These are phyloP conservation scores for Syngnathus scovelli DNA, from an alignment of 2,113 vertebrate species.

Conservation along the genomic window DNA sequence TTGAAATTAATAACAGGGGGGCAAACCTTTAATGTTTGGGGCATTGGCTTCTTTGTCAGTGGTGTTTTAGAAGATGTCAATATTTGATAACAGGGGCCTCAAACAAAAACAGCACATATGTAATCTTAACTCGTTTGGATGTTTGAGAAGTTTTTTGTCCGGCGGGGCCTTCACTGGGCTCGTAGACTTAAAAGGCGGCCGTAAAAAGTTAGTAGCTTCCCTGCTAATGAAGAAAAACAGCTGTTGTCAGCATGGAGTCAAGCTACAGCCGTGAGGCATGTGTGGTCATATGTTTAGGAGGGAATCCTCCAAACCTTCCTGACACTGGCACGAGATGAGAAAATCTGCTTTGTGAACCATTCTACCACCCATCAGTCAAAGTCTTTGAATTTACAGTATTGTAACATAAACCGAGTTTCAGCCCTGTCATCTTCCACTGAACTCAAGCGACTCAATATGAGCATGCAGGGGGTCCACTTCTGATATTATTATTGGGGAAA, in stretches of 20 bases:
- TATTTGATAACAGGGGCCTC: no score
- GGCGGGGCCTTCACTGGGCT: neutral
- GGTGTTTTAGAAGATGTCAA: no score
- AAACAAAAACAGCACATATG: no score
- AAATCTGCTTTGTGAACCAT: neutral
- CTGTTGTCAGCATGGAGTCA: slow-evolving; percentile 11
- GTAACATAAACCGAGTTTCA: neutral
- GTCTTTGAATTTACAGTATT: neutral
- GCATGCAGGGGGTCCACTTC: neutral
- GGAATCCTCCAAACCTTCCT: neutral
- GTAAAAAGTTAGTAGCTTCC: neutral
- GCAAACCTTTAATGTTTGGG: neutral
- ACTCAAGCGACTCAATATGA: neutral
- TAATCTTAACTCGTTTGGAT: neutral
- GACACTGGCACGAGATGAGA: neutral
- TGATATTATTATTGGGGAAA: neutral
- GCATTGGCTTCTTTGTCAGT: neutral
- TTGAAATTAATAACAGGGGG: neutral
- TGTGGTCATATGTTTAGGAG: neutral
- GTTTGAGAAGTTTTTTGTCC: neutral
- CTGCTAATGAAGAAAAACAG: slow-evolving; percentile 13
- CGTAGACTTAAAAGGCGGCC: neutral
- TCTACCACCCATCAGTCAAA: neutral
- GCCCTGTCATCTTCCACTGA: neutral
- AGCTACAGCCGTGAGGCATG: neutral